Evolutionary conservation across 2,888 invertebrate genomes (phyloP).

Genomic region (Laspeyria flexula): DNA sequence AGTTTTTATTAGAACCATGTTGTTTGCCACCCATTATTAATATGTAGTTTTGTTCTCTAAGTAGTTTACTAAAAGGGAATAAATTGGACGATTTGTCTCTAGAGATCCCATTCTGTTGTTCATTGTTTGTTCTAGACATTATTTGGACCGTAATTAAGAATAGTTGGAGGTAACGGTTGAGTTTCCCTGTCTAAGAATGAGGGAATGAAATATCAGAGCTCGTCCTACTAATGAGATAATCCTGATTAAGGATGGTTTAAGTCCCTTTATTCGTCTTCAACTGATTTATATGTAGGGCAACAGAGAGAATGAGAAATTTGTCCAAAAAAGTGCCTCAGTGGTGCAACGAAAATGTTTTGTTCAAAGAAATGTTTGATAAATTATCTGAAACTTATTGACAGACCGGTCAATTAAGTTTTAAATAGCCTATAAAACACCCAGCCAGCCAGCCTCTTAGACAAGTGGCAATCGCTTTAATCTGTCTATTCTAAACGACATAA

Average conservation of each 20-base stretch:
- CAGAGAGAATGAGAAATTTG: too few species aligned
- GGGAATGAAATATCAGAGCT: not conserved
- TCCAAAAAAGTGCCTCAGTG: too few species aligned
- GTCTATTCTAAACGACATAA: too few species aligned
- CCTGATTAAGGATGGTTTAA: not conserved
- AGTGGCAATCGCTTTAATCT: too few species aligned
- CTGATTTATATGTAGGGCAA: not conserved
- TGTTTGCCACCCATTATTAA: slow-evolving; percentile 8
- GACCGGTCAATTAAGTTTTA: too few species aligned
- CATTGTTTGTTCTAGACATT: slow-evolving; percentile 10
- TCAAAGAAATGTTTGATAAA: too few species aligned
- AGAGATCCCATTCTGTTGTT: slow-evolving; percentile 6
- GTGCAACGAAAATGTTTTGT: too few species aligned
- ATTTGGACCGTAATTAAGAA: slow-evolving; percentile 6
- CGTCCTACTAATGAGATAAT: not conserved
- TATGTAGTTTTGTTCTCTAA: slow-evolving; percentile 9
- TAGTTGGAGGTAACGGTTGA: not conserved
- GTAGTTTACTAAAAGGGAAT: slow-evolving; percentile 6
- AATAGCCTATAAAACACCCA: too few species aligned
- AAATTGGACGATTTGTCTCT: slow-evolving; percentile 11
- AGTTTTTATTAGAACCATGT: not conserved
- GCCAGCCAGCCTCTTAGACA: too few species aligned
- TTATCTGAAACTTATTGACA: too few species aligned
- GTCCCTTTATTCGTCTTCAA: not conserved
- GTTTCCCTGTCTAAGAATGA: not conserved